Evolutionary conservation across 2,113 vertebrate genomes (phyloP).

Genomic region (Macheiramphus alcinus): DNA sequence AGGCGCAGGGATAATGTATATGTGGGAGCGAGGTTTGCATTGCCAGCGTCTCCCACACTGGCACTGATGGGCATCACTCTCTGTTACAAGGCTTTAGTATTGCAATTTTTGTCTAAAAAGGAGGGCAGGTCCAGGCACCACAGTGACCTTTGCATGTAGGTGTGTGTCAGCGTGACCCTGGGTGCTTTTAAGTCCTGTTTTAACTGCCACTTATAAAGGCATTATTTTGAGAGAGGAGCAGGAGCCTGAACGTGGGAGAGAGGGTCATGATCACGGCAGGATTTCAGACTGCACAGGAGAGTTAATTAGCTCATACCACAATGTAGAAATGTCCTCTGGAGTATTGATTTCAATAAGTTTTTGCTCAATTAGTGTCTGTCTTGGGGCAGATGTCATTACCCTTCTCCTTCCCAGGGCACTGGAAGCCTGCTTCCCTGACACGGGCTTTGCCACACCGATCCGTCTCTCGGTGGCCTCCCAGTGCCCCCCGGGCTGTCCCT

Average conservation of each 20-base stretch:
- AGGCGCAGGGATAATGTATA: fast-evolving
- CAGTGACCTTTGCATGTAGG: background rate
- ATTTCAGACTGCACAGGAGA: background rate
- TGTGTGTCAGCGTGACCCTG: background rate
- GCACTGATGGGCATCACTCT: fast-evolving
- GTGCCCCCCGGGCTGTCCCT: background rate
- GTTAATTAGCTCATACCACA: background rate
- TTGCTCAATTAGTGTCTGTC: background rate
- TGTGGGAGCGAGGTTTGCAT: fast-evolving
- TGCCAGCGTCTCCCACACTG: fast-evolving
- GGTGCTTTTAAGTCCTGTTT: background rate
- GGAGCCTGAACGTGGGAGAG: background rate
- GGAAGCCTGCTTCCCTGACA: background rate
- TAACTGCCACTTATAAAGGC: background rate
- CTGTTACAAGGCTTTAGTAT: fast-evolving
- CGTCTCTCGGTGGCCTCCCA: fast-evolving
- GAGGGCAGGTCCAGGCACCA: background rate
- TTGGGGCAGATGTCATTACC: background rate
- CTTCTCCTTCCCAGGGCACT: background rate
- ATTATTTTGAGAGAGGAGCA: background rate
- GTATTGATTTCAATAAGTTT: background rate
- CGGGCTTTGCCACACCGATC: fast-evolving
- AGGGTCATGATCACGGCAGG: fast-evolving
- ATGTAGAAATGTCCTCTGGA: fast-evolving
- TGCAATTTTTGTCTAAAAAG: fast-evolving